Evolutionary conservation across 2,113 vertebrate species (phyloP).

Genomic region (Sprattus sprattus): DNA sequence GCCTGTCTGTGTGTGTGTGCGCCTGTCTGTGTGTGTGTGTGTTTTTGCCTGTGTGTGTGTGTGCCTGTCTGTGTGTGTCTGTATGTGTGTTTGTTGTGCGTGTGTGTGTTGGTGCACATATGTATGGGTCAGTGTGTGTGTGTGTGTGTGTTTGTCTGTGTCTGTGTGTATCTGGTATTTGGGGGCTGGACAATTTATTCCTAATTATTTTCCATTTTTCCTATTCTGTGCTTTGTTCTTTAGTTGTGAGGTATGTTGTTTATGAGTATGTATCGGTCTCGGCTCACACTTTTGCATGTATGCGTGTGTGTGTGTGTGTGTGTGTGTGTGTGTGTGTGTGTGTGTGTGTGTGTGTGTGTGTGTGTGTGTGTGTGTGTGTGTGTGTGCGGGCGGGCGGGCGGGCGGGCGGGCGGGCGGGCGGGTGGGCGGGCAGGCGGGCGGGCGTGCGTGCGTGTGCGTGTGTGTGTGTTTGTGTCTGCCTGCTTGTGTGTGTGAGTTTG

Average conservation of each 20-base stretch:
- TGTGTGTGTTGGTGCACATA: conserved; percentile 23
- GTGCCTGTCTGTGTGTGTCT: conserved; percentile 32
- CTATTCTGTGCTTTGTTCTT: background rate
- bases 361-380: conserved; percentile 22
- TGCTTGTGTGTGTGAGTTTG: conserved; percentile 15
- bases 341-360: no score
- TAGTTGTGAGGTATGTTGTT: background rate
- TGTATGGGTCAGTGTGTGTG: conserved; percentile 36
- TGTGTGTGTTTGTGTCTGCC: background rate
- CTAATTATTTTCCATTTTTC: background rate
- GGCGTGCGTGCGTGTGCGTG: background rate
- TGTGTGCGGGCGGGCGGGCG: background rate
- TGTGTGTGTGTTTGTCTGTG: conserved; percentile 14
- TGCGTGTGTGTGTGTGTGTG: no score
- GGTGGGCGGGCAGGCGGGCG: background rate
- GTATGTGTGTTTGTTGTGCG: conserved; percentile 16
- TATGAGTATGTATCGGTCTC: background rate
- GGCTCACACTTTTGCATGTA: no score
- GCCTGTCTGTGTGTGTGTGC: conserved; percentile 18
- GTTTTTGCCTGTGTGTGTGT: conserved; percentile 4
- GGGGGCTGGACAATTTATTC: no score
- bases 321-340: conserved; percentile 21
- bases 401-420: no score
- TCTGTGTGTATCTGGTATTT: conserved; percentile 23
- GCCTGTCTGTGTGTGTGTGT: conserved; percentile 7